Conservation (phyloP, 2,113 vertebrate species). For the Raja brachyura region DNA sequence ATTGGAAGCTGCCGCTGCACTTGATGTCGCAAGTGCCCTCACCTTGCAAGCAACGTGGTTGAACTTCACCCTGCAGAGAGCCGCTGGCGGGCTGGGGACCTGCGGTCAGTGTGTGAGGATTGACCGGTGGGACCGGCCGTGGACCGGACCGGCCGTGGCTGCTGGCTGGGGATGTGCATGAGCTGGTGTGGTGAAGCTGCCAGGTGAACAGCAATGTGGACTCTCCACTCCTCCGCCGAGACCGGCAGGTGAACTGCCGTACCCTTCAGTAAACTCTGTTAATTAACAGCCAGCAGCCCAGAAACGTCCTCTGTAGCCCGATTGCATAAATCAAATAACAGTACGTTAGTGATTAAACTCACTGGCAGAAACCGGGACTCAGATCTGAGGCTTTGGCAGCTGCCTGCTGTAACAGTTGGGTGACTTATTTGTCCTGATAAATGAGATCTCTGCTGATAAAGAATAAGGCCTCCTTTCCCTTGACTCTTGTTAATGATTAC, state of each 20-base stretch:
- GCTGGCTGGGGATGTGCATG: neutral
- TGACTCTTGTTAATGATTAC: constrained; percentile 10
- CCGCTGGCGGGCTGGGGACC: neutral
- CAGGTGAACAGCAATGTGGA: neutral
- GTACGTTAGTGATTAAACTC: neutral
- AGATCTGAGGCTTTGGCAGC: neutral
- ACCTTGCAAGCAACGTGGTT: neutral
- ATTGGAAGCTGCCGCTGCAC: neutral
- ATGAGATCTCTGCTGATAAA: neutral
- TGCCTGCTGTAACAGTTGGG: neutral
- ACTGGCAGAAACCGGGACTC: neutral
- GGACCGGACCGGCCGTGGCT: neutral
- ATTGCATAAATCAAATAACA: constrained; percentile 18
- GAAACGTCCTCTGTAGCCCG: too few relatives aligned
- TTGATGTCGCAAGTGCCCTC: neutral
- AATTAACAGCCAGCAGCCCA: neutral
- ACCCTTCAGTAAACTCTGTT: neutral
- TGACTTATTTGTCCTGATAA: constrained; percentile 36
- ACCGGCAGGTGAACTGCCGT: neutral
- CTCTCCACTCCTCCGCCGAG: neutral
- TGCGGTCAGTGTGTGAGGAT: neutral
- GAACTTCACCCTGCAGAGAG: neutral
- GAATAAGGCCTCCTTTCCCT: neutral
- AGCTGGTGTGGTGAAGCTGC: neutral
- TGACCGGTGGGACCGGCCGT: too few relatives aligned